A percentile compares a stretch with the other conserved stretches of the same genome.
These are phyloP conservation scores for Penelope pileata DNA, from an alignment of 2,113 vertebrate genomes.

Conservation along the genomic window DNA sequence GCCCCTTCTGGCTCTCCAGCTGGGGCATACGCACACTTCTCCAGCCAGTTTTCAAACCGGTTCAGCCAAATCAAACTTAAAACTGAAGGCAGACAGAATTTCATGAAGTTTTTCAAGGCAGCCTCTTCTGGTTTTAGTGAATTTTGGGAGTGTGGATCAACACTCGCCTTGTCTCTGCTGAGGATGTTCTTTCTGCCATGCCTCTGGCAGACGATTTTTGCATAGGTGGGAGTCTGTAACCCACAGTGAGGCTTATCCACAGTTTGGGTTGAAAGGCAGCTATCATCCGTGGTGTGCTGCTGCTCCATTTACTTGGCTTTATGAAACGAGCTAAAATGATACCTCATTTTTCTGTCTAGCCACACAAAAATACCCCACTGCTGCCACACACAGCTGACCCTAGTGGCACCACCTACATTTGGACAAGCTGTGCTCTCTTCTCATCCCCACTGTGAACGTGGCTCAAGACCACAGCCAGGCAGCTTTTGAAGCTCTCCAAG, in stretches of 20 bases:
- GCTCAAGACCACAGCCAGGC: background rate
- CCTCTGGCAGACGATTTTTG: background rate
- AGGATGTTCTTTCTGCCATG: background rate
- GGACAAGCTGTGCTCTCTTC: background rate
- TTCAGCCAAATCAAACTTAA: slow-evolving; percentile 10
- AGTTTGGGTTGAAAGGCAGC: background rate
- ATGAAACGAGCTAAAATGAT: background rate
- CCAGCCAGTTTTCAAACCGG: slow-evolving; percentile 47
- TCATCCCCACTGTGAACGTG: background rate
- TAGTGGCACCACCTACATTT: background rate
- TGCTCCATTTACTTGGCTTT: background rate
- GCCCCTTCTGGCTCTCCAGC: background rate
- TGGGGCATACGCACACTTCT: background rate
- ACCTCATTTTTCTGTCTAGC: background rate
- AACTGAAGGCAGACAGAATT: slow-evolving; percentile 11
- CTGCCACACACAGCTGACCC: background rate
- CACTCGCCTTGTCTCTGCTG: background rate
- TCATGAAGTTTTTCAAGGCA: background rate
- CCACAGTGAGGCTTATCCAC: background rate
- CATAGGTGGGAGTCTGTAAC: background rate
- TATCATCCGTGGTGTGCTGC: background rate
- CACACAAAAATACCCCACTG: background rate
- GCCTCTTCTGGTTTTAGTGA: background rate
- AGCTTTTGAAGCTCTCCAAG: background rate
- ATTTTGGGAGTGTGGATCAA: background rate